A percentile compares a stretch with the other conserved stretches of the same genome.
phyloP scores from a whole-genome alignment of 2,888 invertebrate species.

The Pristionchus exspectatus region DNA sequence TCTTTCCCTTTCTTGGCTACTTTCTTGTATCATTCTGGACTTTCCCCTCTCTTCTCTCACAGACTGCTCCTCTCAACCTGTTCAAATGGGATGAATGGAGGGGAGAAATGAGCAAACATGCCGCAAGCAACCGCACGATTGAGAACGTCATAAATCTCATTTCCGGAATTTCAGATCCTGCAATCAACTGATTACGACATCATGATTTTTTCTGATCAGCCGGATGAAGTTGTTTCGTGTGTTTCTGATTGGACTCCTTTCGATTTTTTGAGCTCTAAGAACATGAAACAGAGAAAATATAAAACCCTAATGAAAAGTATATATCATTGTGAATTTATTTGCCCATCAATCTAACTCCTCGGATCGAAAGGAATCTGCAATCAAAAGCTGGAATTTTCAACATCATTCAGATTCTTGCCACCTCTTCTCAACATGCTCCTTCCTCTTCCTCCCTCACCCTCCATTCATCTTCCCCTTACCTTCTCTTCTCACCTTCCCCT shows the following conservation, averaged over 20 bases:
- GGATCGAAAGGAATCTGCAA: neutral
- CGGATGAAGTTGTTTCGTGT: too few relatives aligned
- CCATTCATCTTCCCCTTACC: neutral
- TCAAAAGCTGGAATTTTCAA: neutral
- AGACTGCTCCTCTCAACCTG: neutral
- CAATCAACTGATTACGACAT: too few relatives aligned
- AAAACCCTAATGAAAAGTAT: too few relatives aligned
- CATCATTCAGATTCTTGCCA: neutral
- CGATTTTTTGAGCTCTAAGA: too few relatives aligned
- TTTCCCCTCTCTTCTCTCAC: slow-evolving; percentile 15
- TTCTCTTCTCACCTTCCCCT: slow-evolving; percentile 29
- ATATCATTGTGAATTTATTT: neutral
- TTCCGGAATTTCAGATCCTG: neutral
- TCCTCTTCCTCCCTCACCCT: neutral
- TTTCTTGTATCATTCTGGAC: slow-evolving; percentile 47
- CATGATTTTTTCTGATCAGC: too few relatives aligned
- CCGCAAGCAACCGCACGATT: neutral
- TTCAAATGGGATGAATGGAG: neutral
- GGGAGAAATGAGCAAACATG: neutral
- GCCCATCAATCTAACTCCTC: neutral
- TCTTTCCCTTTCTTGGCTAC: slow-evolving; percentile 25
- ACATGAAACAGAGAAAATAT: too few relatives aligned
- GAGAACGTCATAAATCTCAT: neutral
- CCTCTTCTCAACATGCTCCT: neutral
- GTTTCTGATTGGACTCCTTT: too few relatives aligned